phyloP scores from a whole-genome alignment of 1,140 invertebrate species.

The Pinna nobilis region DNA sequence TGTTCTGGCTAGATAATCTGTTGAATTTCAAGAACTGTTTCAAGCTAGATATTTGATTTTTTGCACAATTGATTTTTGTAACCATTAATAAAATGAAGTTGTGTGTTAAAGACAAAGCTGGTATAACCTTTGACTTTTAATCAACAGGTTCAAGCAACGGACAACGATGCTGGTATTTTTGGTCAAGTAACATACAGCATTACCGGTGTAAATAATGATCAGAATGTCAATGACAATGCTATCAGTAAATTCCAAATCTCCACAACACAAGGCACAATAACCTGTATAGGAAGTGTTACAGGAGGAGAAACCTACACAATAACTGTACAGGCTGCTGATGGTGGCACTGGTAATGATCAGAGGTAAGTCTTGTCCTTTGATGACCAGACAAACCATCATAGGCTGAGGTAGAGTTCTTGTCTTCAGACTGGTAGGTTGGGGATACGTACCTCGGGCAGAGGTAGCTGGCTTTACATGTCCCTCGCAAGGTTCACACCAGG shows the following conservation, averaged over 20 bases:
- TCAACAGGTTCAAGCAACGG: conserved; percentile 52
- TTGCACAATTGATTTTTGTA: too few relatives aligned
- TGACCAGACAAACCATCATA: neutral
- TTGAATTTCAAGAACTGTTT: too few relatives aligned
- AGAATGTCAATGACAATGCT: conserved; percentile 22
- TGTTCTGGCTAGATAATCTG: too few relatives aligned
- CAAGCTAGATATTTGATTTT: too few relatives aligned
- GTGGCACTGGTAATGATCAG: neutral
- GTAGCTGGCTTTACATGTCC: too few relatives aligned
- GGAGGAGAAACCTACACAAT: conserved; percentile 43
- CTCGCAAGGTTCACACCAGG: too few relatives aligned
- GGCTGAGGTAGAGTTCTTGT: neutral
- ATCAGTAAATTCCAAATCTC: conserved; percentile 29
- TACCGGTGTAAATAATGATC: conserved; percentile 28
- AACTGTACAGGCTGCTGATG: conserved; percentile 44
- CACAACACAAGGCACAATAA: conserved; percentile 19
- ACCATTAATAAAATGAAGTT: neutral
- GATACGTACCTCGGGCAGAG: too few relatives aligned
- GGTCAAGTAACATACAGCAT: conserved; percentile 50
- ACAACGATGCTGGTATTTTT: conserved; percentile 51
- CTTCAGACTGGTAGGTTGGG: too few relatives aligned
- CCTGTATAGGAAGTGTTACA: conserved; percentile 31
- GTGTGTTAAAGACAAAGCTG: neutral
- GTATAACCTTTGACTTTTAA: neutral
- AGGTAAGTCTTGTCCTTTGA: neutral